phyloP scores from a whole-genome alignment of 2,797 vertebrate species.

The Melanotaenia pygmaea region DNA sequence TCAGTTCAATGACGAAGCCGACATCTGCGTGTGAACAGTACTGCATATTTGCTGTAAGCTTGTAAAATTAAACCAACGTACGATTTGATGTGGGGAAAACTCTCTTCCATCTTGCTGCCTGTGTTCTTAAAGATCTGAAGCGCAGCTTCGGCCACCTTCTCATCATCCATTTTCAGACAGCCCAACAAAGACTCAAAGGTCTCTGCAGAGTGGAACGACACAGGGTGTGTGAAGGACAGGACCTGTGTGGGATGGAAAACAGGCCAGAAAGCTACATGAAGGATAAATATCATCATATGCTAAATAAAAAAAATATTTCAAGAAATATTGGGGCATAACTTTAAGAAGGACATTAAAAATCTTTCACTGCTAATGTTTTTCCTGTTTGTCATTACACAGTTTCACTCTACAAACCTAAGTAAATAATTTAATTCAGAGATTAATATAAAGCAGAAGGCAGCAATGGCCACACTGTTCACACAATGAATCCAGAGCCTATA shows the following conservation, averaged over 20 bases:
- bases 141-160: constrained; percentile 97
- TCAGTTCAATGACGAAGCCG: background rate
- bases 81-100: constrained; percentile 98
- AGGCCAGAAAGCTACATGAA: background rate
- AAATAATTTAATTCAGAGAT: constrained; percentile 26
- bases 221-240: constrained; percentile 97
- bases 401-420: constrained; percentile 4
- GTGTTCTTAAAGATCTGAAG: constrained; percentile 99
- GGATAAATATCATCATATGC: background rate
- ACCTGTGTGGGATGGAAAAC: constrained; percentile 80
- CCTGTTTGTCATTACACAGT: background rate
- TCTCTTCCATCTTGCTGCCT: constrained; percentile 95
- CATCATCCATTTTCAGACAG: constrained; percentile 98
- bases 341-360: constrained; percentile 11
- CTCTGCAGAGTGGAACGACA: constrained; percentile 99
- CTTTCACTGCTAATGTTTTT: constrained; percentile 11
- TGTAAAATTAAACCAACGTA: constrained; percentile 74
- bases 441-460: constrained; percentile 8
- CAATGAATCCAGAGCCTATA: background rate
- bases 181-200: constrained; percentile 97
- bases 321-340: background rate
- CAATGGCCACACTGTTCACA: background rate
- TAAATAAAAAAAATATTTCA: background rate
- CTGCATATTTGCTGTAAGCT: background rate
- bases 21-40: background rate